A percentile compares a stretch with the other conserved stretches of the same genome.
Conservation (phyloP, 2,797 vertebrate genomes). For the Tapera naevia region DNA sequence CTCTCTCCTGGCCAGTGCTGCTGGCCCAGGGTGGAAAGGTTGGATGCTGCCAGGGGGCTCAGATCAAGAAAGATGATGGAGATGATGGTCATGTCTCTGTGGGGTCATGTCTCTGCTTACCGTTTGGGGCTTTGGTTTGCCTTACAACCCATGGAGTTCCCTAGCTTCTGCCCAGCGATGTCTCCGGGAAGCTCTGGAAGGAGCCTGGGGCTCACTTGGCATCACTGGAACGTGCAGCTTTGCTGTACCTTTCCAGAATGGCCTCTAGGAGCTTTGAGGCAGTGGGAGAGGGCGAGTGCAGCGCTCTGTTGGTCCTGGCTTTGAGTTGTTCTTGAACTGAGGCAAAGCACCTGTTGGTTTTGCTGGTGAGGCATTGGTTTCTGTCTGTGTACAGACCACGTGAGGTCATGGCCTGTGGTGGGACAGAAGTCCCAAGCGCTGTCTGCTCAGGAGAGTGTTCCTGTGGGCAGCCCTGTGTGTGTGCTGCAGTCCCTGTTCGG, state of each 20-base stretch:
- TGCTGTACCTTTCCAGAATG: neutral
- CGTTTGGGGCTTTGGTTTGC: neutral
- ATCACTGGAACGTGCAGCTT: neutral
- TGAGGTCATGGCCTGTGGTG: accelerated
- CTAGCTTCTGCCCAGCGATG: accelerated
- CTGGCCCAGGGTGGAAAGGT: neutral
- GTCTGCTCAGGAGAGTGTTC: accelerated
- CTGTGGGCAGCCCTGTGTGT: neutral
- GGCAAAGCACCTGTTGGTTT: neutral
- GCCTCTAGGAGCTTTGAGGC: neutral
- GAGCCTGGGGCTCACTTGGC: neutral
- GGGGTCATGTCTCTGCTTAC: neutral
- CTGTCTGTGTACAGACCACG: accelerated
- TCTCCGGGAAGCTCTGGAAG: neutral
- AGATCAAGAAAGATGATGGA: neutral
- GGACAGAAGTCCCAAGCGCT: neutral
- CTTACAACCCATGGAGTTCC: neutral
- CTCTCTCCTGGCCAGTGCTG: neutral
- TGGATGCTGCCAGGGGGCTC: neutral
- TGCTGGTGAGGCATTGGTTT: neutral
- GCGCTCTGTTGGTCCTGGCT: accelerated
- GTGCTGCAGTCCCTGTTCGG: neutral
- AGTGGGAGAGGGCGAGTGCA: neutral
- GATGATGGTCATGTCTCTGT: neutral
- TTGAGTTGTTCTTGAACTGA: neutral